Percentiles rank a stretch among this genome's conserved stretches.
These are phyloP conservation scores for Microcebus lehilahytsara DNA, from an alignment of 2,113 vertebrate genomes.

Conservation along the genomic window DNA sequence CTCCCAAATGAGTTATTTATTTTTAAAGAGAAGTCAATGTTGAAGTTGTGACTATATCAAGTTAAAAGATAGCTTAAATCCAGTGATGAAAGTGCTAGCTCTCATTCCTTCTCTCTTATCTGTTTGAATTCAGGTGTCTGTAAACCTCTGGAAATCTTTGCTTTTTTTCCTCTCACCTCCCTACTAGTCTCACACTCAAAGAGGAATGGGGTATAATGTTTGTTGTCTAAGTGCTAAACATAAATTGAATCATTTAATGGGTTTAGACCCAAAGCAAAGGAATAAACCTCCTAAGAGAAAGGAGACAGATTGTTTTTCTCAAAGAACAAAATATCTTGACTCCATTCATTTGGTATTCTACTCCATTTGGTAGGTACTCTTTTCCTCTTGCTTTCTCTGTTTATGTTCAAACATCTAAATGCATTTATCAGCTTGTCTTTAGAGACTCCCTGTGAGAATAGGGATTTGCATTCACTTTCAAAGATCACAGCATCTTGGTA, in stretches of 20 bases:
- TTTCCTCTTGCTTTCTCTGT: conserved; percentile 19
- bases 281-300: neutral
- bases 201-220: neutral
- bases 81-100: neutral
- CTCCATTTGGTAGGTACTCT: neutral
- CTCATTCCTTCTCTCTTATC: neutral
- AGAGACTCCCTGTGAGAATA: neutral
- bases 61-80: neutral
- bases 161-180: neutral
- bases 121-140: neutral
- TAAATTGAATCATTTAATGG: neutral
- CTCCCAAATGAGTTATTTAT: neutral
- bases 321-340: neutral
- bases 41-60: neutral
- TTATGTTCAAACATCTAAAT: conserved; percentile 46
- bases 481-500: conserved; percentile 30
- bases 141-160: neutral
- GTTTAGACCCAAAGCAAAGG: neutral
- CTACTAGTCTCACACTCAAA: neutral
- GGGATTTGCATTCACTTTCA: conserved; percentile 46
- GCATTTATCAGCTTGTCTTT: conserved; percentile 43
- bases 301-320: neutral
- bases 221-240: neutral
- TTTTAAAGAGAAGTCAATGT: conserved; percentile 26
- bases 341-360: neutral